A percentile compares a stretch with the other conserved stretches of the same genome.
These are phyloP conservation scores for Hiodon alosoides DNA, from an alignment of 2,113 vertebrate species.

Conservation along the genomic window DNA sequence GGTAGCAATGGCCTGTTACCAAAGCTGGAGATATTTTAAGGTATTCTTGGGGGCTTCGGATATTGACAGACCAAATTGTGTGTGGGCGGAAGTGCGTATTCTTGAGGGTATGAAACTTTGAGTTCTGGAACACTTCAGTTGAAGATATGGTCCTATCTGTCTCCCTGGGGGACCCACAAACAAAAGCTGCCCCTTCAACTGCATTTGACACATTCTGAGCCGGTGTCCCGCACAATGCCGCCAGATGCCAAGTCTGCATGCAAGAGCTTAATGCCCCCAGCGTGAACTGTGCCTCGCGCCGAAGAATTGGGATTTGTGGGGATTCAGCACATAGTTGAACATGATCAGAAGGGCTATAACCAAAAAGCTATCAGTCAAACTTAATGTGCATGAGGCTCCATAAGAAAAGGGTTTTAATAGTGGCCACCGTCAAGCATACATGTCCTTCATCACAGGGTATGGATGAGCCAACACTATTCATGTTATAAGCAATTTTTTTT, in stretches of 20 bases:
- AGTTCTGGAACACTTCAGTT: conserved; percentile 24
- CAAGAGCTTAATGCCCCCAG: conserved; percentile 31
- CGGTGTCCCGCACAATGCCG: conserved; percentile 24
- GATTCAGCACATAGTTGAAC: conserved; percentile 22
- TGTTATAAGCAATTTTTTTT: no score
- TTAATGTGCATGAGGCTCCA: conserved; percentile 2
- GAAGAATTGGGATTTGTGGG: conserved; percentile 24
- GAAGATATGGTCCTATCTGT: conserved; percentile 32
- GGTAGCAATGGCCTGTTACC: neutral
- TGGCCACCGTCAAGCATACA: neutral
- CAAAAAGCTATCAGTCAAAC: conserved; percentile 17
- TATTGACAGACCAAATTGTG: neutral
- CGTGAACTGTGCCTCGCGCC: conserved; percentile 22
- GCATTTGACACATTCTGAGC: conserved; percentile 44
- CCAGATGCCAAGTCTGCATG: conserved; percentile 31
- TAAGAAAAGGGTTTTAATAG: neutral
- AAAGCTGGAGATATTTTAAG: neutral
- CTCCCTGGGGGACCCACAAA: conserved; percentile 7
- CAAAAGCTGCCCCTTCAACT: conserved; percentile 28
- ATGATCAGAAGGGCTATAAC: conserved; percentile 22
- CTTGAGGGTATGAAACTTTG: conserved; percentile 23
- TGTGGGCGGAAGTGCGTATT: neutral
- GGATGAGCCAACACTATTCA: no score
- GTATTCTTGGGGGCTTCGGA: neutral
- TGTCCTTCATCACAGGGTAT: no score